phyloP scores from a whole-genome alignment of 2,113 vertebrate genomes.

The Macrotus californicus region DNA sequence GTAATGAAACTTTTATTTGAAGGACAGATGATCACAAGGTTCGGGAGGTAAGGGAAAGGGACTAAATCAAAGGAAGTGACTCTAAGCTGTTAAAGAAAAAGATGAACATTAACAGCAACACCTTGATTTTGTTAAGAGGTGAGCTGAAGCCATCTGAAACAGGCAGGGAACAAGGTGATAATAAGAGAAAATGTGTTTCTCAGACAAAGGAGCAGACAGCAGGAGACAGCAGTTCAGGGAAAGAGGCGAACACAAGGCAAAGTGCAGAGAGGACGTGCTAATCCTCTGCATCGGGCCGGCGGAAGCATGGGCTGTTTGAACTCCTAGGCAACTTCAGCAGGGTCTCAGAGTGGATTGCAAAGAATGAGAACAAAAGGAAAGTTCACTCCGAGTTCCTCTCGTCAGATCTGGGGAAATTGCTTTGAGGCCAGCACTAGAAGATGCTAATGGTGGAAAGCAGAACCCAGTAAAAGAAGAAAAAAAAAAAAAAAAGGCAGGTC shows the following conservation, averaged over 20 bases:
- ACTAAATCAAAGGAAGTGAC: conserved; percentile 57
- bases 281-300: conserved; percentile 32
- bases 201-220: conserved; percentile 63
- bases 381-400: conserved; percentile 46
- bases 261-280: neutral
- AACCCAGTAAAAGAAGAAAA: neutral
- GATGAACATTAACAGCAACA: conserved; percentile 59
- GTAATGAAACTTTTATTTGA: conserved; percentile 58
- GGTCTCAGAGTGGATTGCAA: conserved; percentile 43
- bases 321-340: conserved; percentile 56
- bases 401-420: conserved; percentile 49
- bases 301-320: conserved; percentile 29
- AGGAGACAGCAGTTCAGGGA: conserved; percentile 38
- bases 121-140: conserved; percentile 69
- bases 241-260: neutral
- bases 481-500: conserved; percentile 40
- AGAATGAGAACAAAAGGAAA: conserved; percentile 60
- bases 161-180: conserved; percentile 61
- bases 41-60: neutral
- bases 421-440: conserved; percentile 56
- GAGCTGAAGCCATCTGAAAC: conserved; percentile 39
- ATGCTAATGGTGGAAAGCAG: conserved; percentile 38
- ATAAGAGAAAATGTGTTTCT: conserved; percentile 61
- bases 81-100: conserved; percentile 55
- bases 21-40: conserved; percentile 50